phyloP scores from a whole-genome alignment of 2,888 invertebrate species.

The Tortrix viridana region DNA sequence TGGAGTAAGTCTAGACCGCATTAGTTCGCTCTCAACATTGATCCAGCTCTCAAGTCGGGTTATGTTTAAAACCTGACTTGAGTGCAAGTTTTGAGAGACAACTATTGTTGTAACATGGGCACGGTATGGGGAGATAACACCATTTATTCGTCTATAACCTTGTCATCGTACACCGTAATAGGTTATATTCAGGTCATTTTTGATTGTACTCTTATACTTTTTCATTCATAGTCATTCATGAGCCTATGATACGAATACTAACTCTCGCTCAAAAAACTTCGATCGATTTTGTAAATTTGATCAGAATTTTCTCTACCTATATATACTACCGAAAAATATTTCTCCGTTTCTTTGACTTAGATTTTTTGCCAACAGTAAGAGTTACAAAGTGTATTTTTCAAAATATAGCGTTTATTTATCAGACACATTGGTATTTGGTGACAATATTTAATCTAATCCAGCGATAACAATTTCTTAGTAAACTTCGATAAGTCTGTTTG shows the following conservation, averaged over 20 bases:
- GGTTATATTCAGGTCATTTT: no score
- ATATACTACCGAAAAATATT: no score
- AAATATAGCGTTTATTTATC: background rate
- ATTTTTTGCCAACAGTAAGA: no score
- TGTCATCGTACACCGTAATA: no score
- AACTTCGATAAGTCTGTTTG: conserved; percentile 15
- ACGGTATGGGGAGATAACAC: conserved; percentile 56
- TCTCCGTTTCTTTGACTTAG: no score
- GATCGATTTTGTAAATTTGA: no score
- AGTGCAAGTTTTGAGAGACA: background rate
- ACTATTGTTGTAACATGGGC: conserved; percentile 39
- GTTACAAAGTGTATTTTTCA: no score
- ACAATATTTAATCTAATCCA: conserved; percentile 6
- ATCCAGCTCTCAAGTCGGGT: background rate
- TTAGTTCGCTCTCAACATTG: background rate
- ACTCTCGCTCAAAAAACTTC: no score
- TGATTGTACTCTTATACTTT: no score
- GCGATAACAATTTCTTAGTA: conserved; percentile 6
- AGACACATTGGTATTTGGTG: background rate
- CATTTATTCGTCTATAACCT: conserved; percentile 44
- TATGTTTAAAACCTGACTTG: background rate
- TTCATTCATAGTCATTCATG: no score
- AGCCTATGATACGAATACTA: no score
- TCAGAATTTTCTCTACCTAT: no score
- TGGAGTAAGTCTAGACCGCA: conserved; percentile 72